phyloP scores from a whole-genome alignment of 2,888 invertebrate genomes.

The Bimastos eiseni region DNA sequence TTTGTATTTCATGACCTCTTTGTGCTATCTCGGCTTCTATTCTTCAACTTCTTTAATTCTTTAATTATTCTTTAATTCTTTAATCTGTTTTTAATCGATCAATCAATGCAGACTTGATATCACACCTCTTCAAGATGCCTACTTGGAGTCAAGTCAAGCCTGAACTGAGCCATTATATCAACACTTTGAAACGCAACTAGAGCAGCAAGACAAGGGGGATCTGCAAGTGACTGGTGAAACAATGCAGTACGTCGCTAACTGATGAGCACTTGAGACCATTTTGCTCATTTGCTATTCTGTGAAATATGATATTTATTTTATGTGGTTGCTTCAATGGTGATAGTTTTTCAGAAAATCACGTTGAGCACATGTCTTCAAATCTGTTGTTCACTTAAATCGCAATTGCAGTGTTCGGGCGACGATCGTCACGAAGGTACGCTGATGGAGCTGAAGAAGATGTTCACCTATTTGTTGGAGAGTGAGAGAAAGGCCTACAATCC shows the following conservation, averaged over 20 bases:
- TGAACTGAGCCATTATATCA: too few relatives aligned
- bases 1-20: neutral
- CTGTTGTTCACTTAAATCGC: neutral
- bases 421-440: constrained; percentile 79
- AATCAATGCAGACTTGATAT: too few relatives aligned
- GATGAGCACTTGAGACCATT: neutral
- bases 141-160: too few relatives aligned
- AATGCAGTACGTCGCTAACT: too few relatives aligned
- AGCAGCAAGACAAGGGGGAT: too few relatives aligned
- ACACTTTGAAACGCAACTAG: too few relatives aligned
- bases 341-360: neutral
- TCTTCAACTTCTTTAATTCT: too few relatives aligned
- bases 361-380: neutral
- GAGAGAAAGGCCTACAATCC: constrained; percentile 95
- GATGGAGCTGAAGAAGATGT: constrained; percentile 88
- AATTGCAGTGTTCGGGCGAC: constrained; percentile 31
- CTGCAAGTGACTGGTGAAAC: too few relatives aligned
- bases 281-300: neutral
- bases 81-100: too few relatives aligned
- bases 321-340: neutral
- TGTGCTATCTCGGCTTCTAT: neutral
- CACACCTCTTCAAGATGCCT: too few relatives aligned
- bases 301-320: too few relatives aligned
- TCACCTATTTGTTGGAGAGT: constrained; percentile 89
- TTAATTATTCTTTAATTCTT: too few relatives aligned